These are phyloP conservation scores for Phyto melanocephala DNA, from an alignment of 2,888 invertebrate species.

Conservation along the genomic window DNA sequence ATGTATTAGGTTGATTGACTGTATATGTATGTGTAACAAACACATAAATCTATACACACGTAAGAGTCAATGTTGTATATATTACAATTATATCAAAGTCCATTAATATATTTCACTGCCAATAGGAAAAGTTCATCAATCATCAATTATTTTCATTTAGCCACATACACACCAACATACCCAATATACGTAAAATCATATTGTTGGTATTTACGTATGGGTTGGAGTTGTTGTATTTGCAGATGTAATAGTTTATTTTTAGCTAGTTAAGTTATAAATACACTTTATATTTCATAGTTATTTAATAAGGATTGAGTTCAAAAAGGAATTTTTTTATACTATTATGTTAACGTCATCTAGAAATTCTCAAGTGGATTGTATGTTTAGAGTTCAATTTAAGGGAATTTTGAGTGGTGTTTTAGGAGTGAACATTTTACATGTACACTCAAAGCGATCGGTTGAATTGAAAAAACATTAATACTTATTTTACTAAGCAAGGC, in stretches of 20 bases:
- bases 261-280: background rate
- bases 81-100: slow-evolving; percentile 49
- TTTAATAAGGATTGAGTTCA: background rate
- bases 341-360: background rate
- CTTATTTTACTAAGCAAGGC: too few species aligned
- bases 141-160: slow-evolving; percentile 64
- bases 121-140: slow-evolving; percentile 64
- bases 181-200: background rate
- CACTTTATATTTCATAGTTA: background rate
- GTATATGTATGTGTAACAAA: background rate
- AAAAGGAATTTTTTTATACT: background rate
- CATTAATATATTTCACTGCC: slow-evolving; percentile 67
- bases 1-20: background rate
- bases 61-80: background rate
- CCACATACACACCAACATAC: background rate
- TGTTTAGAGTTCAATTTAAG: background rate
- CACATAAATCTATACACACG: background rate
- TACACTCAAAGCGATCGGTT: too few species aligned
- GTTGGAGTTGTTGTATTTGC: background rate
- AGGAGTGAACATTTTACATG: too few species aligned
- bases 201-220: background rate
- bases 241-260: background rate
- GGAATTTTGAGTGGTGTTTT: too few species aligned
- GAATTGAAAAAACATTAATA: too few species aligned
- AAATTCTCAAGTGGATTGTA: background rate